Evolutionary conservation across 92 coral and sea anemone genomes (phyloP).

Genomic region (Heteractis magnifica): DNA sequence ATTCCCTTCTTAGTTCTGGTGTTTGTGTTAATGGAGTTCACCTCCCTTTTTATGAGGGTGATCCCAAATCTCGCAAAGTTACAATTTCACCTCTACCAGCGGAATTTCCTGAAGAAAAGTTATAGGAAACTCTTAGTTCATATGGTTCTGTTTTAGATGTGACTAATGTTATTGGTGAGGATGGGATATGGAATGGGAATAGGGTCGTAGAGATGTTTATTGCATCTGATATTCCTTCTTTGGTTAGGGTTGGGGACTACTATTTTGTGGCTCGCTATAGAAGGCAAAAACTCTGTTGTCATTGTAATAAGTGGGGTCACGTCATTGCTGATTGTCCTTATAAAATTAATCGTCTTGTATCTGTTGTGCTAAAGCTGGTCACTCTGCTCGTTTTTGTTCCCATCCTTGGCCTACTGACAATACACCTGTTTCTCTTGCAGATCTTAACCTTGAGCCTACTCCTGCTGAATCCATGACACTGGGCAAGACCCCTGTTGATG

Average conservation of each 20-base stretch:
- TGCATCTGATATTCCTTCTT: conserved; percentile 2
- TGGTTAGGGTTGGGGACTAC: not conserved
- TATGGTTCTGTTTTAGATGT: not conserved
- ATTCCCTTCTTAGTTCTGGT: not conserved
- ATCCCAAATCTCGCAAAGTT: not conserved
- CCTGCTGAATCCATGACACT: not conserved
- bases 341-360: not conserved
- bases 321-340: not conserved
- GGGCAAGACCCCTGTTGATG: too few species aligned
- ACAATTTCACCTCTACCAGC: too few species aligned
- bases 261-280: not conserved
- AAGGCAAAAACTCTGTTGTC: conserved; percentile 8
- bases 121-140: not conserved
- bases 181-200: conserved; percentile 9
- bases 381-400: not conserved
- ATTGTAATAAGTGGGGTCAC: conserved; percentile 12
- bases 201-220: not conserved
- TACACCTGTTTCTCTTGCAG: not conserved
- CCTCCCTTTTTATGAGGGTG: not conserved
- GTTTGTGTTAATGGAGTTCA: not conserved
- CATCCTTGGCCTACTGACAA: not conserved
- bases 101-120: not conserved
- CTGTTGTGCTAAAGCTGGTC: not conserved
- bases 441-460: not conserved
- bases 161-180: not conserved